Conservation (phyloP, 2,888 invertebrate species). For the Nomada lathburiana region DNA sequence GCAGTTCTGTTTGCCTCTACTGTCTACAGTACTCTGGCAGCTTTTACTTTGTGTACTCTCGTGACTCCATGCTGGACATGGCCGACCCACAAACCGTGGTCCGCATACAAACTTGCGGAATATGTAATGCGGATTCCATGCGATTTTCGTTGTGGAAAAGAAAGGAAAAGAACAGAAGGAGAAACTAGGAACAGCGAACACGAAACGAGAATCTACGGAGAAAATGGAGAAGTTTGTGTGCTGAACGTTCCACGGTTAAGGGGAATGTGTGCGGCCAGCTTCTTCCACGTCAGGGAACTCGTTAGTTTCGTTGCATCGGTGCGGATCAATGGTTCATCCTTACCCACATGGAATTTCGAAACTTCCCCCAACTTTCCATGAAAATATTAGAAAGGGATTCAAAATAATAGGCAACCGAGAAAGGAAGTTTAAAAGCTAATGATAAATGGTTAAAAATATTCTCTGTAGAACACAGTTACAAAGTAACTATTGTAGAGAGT, state of each 20-base stretch:
- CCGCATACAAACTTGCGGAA: conserved; percentile 49
- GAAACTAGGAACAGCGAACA: background rate
- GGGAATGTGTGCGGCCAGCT: conserved; percentile 1
- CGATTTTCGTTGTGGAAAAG: conserved; percentile 19
- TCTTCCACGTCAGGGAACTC: background rate
- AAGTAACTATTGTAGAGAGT: too few species aligned
- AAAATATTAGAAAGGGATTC: too few species aligned
- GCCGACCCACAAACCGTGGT: conserved; percentile 46
- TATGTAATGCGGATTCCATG: conserved; percentile 45
- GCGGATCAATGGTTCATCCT: background rate
- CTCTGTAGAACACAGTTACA: too few species aligned
- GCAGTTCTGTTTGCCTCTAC: conserved; percentile 51
- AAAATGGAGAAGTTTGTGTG: conserved; percentile 14
- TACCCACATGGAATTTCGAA: background rate
- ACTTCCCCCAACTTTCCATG: background rate
- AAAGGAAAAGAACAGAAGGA: background rate
- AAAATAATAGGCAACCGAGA: too few species aligned
- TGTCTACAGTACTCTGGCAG: conserved; percentile 46
- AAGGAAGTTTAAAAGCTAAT: too few species aligned
- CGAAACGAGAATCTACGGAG: background rate
- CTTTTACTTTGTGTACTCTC: conserved; percentile 56
- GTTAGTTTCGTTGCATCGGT: background rate
- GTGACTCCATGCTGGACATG: conserved; percentile 50
- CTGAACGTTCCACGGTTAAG: background rate
- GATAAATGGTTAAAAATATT: too few species aligned